Base-by-base conservation (phyloP, 2,888 invertebrate genomes). In the Allophyes oxyacanthae region DNA sequence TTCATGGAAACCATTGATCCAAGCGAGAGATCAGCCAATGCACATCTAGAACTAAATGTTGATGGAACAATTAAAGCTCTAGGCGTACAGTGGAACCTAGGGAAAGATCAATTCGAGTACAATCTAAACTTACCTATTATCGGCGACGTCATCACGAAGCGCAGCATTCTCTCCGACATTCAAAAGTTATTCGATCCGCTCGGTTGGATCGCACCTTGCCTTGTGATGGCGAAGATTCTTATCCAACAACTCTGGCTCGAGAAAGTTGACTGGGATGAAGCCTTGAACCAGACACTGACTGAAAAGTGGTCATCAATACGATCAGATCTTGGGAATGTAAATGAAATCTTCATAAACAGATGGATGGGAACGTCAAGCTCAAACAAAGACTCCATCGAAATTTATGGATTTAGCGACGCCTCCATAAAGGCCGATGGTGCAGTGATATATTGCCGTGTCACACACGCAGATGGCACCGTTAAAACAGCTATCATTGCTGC, bases 211-310 rank as follows among this genome's bases (percentile, higher is more conserved):
- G 26, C 34, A 0, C 46, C 53, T 15, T 34, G 45, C 15, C 28
- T 46, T 28, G n/a, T 46, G 9, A 45, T 33, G 10, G 53, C 57
- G 2, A 71, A 72, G 33, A 49, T 62, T 4, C n/a, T 66, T 3
- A 64, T 72, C 13, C 72, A 72, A 44, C 58, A 54, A 11, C 11
- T 70, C 1, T 73, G 67, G 70, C 38, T 53, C 1, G 15, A 55
- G 33, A 48, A 15, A 0, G 10, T 57, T 8, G 36, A 25, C 7
- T 72, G 72, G 72, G 72, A 72, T 33, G 63, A 67, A 15, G 28
- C 13, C 15, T 14, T 68, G 2, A 48, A 15, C 2, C 14, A 10
- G 6, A 6, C 15, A 1, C 33, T 57, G 2, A 10, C 13, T 13
- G 53, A 62, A 15, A 34, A 64, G 45, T 68, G 53, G 53, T 15